Evolutionary conservation across 2,888 invertebrate genomes (phyloP), one percentile per base, ranked within the genome.

Genomic region (Biston stratarius): DNA sequence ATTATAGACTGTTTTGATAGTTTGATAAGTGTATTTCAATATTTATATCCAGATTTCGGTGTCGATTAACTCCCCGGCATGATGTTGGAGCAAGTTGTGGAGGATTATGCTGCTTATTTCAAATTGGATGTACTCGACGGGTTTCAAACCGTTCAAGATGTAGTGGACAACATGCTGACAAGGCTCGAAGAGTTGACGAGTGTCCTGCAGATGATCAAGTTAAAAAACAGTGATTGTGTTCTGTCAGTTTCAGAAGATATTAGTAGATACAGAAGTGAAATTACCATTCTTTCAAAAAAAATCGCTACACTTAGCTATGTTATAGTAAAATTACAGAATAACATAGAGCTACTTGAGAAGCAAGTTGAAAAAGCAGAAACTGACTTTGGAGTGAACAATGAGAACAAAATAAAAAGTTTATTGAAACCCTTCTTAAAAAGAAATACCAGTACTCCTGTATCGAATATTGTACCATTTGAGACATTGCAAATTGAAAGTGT

Each of bases 81-180:
- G 72, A 94, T 95, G 95, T 87, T 95, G 67, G 92, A 95, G 71
- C 89, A 94, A 76, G 77, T 92, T 58, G 94, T 92, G 0, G 86
- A 89, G 62, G 95, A 95, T 77, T 95, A 95, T 82, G 86, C 95
- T 36, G 90, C 91, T 67, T 94, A 95, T 74, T 84, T 95, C 64
- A 95, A 95, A 75, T 82, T 94, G 53, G 94, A 95, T 82, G 83
- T 95, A 51, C 82, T 90, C 10, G 93, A 89, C 79, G 95, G 94
- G 78, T 94, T 95, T 76, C 92, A 94, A 83, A 95, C 94, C 3
- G 93, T 96, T 33, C 95, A 95, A 83, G 94, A 95, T 79, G 95
- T 94, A 65, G 94, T 96, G 51, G 96, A 96, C 74, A 96, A 96
- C 78, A 96, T 96, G 95, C 82, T 96, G 58, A 95, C 95, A 0